A percentile compares a stretch with the other conserved stretches of the same genome.
phyloP scores from a whole-genome alignment of 2,888 invertebrate genomes.

The Invenusta paracnida region DNA sequence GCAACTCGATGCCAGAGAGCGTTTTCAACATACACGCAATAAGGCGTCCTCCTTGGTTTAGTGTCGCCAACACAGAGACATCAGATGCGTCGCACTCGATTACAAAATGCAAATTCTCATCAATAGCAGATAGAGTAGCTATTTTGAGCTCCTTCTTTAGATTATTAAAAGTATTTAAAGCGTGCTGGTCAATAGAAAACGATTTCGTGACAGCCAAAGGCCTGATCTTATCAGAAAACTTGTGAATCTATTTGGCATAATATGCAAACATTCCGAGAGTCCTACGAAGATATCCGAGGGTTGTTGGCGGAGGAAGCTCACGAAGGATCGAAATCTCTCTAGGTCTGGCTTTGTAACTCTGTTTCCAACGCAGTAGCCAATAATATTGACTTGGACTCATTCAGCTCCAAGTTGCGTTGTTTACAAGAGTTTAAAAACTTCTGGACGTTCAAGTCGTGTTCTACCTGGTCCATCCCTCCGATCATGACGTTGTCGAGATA shows the following conservation, averaged over 20 bases:
- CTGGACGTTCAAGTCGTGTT: conserved; percentile 1
- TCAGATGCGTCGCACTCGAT: conserved; percentile 35
- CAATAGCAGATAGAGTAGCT: neutral
- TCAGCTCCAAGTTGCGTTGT: neutral
- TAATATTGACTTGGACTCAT: neutral
- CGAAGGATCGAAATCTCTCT: neutral
- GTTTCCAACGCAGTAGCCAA: neutral
- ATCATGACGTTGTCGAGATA: conserved; percentile 27
- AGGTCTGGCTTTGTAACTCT: neutral
- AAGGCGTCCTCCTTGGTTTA: neutral
- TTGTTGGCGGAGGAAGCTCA: neutral
- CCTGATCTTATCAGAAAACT: conserved; percentile 2
- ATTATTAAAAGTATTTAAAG: neutral
- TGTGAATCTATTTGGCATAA: conserved; percentile 2
- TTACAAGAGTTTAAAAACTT: neutral
- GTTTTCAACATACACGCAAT: neutral
- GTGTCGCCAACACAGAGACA: neutral
- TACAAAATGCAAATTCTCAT: conserved; percentile 1
- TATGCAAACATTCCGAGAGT: neutral
- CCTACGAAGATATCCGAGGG: neutral
- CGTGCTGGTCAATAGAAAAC: neutral
- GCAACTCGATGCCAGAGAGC: no score
- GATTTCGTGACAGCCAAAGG: neutral
- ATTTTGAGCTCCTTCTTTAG: neutral
- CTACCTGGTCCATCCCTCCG: neutral